Evolutionary conservation across 2,797 vertebrate genomes (phyloP).

Genomic region (Poecilia gillii): DNA sequence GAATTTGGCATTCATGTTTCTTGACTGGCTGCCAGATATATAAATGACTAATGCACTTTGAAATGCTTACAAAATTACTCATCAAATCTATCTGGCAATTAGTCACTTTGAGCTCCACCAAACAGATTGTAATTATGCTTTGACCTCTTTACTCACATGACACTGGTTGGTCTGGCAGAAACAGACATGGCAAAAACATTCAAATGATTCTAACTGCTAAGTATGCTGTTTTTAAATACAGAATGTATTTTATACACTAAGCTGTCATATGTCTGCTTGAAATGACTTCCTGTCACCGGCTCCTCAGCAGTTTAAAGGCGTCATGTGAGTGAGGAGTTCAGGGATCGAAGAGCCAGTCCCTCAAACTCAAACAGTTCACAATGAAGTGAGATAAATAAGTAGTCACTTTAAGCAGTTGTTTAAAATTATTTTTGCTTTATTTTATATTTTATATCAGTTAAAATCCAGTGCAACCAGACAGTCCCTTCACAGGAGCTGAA

Average conservation of each 20-base stretch:
- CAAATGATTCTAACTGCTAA: background rate
- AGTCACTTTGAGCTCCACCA: slow-evolving; percentile 11
- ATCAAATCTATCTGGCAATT: slow-evolving; percentile 6
- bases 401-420: background rate
- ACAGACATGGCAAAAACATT: background rate
- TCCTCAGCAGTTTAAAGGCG: slow-evolving; percentile 22
- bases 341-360: slow-evolving; percentile 20
- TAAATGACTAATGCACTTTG: slow-evolving; percentile 13
- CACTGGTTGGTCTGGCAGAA: background rate
- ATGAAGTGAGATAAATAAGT: slow-evolving; percentile 18
- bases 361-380: slow-evolving; percentile 22
- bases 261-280: background rate
- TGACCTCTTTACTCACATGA: slow-evolving; percentile 3
- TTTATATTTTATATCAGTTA: background rate
- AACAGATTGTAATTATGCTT: slow-evolving; percentile 10
- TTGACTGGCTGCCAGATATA: background rate
- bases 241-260: background rate
- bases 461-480: background rate
- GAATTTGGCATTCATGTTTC: background rate
- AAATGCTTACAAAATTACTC: slow-evolving; percentile 16
- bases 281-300: slow-evolving; percentile 13
- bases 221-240: background rate
- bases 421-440: slow-evolving; percentile 8
- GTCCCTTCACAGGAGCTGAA: background rate
- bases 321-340: slow-evolving; percentile 30